Conservation (phyloP, 2,113 vertebrate genomes). For the Phrynosoma blainvillii region DNA sequence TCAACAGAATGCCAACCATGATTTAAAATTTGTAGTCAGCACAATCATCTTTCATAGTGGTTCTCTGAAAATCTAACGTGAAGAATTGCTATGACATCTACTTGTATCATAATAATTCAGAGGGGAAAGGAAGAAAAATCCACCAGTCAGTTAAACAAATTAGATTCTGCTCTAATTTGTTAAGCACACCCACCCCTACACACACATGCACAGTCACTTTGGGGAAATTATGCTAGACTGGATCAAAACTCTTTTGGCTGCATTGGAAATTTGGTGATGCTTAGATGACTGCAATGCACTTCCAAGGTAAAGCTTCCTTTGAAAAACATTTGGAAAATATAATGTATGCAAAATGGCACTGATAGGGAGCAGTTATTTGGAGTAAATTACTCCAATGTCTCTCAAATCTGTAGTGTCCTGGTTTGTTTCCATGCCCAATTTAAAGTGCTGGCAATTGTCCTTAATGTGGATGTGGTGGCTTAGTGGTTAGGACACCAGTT, state of each 20-base stretch:
- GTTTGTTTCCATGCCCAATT: not conserved
- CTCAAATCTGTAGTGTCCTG: not conserved
- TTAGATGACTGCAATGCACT: not conserved
- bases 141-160: not conserved
- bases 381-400: not conserved
- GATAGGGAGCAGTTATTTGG: too few relatives aligned
- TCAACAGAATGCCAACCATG: too few relatives aligned
- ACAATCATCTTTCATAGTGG: not conserved
- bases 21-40: too few relatives aligned
- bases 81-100: not conserved
- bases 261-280: not conserved
- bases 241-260: not conserved
- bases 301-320: not conserved
- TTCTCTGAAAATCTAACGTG: not conserved
- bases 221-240: conserved; percentile 15
- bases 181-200: not conserved
- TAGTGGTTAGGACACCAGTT: too few relatives aligned
- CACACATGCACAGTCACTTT: not conserved
- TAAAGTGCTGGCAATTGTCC: not conserved
- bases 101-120: not conserved
- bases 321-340: not conserved
- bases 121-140: not conserved
- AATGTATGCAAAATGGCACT: not conserved
- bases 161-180: not conserved
- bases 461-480: too few relatives aligned